These are phyloP conservation scores for Rhagium mordax DNA, from an alignment of 2,888 invertebrate genomes.

Conservation along the genomic window DNA sequence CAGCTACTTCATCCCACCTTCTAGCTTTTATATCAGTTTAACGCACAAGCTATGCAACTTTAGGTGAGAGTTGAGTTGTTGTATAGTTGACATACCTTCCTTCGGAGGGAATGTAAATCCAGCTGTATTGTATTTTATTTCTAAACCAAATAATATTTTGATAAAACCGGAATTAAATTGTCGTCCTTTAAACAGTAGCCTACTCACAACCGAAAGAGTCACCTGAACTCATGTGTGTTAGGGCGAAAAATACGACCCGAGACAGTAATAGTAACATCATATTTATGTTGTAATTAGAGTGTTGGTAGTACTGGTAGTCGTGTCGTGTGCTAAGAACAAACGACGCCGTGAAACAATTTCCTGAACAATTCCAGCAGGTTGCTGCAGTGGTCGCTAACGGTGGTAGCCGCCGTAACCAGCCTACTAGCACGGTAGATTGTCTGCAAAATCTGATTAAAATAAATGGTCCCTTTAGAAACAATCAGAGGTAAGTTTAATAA, in stretches of 20 bases:
- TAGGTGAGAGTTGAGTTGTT: no score
- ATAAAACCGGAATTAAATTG: no score
- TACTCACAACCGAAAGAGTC: not conserved
- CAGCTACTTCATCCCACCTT: no score
- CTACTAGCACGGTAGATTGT: slow-evolving; percentile 30
- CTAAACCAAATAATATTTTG: no score
- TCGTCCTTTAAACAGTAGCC: not conserved
- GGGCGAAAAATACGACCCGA: slow-evolving; percentile 13
- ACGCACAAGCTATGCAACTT: no score
- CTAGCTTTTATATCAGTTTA: no score
- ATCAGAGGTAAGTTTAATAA: no score
- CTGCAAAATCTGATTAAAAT: not conserved
- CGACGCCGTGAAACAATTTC: slow-evolving; percentile 64
- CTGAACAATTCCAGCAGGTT: slow-evolving; percentile 64
- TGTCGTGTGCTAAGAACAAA: slow-evolving; percentile 54
- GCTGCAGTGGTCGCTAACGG: slow-evolving; percentile 62
- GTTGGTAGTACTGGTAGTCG: slow-evolving; percentile 49
- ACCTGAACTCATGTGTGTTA: slow-evolving; percentile 5
- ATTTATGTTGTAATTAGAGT: slow-evolving; percentile 60
- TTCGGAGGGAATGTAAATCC: no score
- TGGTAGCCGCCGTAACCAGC: slow-evolving; percentile 38
- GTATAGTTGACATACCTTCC: no score
- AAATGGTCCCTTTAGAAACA: not conserved
- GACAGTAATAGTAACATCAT: slow-evolving; percentile 47
- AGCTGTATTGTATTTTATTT: no score